Base-by-base conservation (phyloP, 2,113 vertebrate genomes). In the Charadrius vociferus region DNA sequence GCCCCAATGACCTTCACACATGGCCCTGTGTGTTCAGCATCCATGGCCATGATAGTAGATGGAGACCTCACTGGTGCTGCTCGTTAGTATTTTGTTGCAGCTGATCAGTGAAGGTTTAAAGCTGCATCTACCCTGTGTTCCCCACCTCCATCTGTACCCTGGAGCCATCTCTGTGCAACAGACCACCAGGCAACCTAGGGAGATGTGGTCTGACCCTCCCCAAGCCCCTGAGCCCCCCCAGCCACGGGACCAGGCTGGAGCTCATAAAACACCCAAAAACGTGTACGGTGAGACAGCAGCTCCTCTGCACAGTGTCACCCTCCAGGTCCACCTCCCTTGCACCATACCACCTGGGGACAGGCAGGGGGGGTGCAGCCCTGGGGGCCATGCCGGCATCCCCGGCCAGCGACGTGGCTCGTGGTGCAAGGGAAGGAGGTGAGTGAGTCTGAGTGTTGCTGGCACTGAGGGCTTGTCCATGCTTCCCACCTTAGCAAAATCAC, bases 381-480 rank as follows among this genome's bases (percentile, higher is more conserved):
- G 3, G 37, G 50, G 7, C 30, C 22, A n/a, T 47, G 20, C 29
- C 3, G 15, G 12, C 10, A 92, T 45, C 32, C 36, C 41, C 45
- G 43, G 43, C n/a, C 5, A 0, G 32, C 1, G 3, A 32, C 53
- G 56, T 1, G 1, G 41, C 50, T 86, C 0, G 0, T 52, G 45
- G 34, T 27, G 7, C 37, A 41, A 34, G 20, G 18, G 13, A 12
- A 3, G 16, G 13, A 12, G 4, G 16, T 81, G 50, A 74, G 37
- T 43, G 50, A 71, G 37, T 39, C 23, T 1, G 3, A 49, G 45
- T 55, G 41, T 14, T 81, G 59, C 19, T 4, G 11, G 20, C 5
- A 1, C 34, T 67, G 41, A 37, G 39, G 56, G 50, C 15, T 84
- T 0, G 0, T n/a, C 52, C 2, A 0, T 0, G 1, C 59, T 62